Evolutionary conservation across 2,113 vertebrate species (phyloP), one percentile per base, ranked within the genome.

Genomic region (Machaerirhynchus nigripectus): DNA sequence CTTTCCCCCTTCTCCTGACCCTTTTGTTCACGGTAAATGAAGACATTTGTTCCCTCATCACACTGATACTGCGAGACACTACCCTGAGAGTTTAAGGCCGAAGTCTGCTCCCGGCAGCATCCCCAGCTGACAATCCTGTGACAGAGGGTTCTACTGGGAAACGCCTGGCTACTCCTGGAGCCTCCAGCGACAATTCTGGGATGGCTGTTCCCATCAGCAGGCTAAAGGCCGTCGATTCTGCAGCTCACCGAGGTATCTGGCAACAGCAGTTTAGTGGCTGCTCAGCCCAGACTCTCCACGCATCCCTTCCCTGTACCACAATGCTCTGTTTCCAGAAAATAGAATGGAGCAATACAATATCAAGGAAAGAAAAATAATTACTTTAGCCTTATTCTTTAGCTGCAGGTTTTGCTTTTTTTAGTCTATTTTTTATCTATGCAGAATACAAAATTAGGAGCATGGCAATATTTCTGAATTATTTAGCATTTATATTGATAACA

Each of bases 191-290:
- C 50, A 37, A 3, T 3, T 12, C 20, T 22, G 52, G 87, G 50
- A 10, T 0, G 18, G 65, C 21, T 30, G 37, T 3, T 52, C n/a
- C 37, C 46, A 31, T 1, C 23, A 20, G 39, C 42, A 57, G n/a
- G 26, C 40, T 23, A 7, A 16, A 13, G 42, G 30, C 37, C 24
- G 1, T 1, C 0, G 1, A 26, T 13, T 8, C 46, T 73, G 63
- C 35, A 55, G 28, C 1, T 59, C 82, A 23, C 39, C 13, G 15
- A 35, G 24, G 6, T 2, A 31, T 2, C 28, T 27, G 55, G 33
- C 13, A n/a, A 46, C n/a, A 18, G 56, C 65, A 35, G 27, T 4
- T 30, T 1, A 35, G 26, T 0, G 13, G 8, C 75, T 37, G 37
- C 17, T 53, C 57, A 55, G 39, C 35, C 67, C 67, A 19, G 37